Evolutionary conservation across 2,888 invertebrate genomes (phyloP).

Genomic region (Hyles lineata): DNA sequence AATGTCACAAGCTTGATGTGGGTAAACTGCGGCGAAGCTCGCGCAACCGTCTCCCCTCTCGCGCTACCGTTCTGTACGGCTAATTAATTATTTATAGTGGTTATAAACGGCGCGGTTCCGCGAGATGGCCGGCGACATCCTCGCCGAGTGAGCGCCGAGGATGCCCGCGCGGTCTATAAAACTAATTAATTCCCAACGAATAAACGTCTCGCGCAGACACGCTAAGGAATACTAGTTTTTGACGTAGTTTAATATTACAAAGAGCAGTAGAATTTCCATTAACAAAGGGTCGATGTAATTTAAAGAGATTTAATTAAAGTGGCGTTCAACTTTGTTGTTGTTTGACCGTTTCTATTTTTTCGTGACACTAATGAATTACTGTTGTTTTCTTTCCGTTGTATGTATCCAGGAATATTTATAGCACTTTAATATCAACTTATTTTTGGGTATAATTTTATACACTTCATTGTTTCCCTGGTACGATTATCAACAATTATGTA

Average conservation of each 20-base stretch:
- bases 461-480: too few species aligned
- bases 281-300: too few species aligned
- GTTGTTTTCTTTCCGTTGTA: too few species aligned
- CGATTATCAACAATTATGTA: too few species aligned
- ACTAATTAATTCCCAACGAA: conserved; percentile 57
- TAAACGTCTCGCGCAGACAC: conserved; percentile 40
- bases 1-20: conserved; percentile 76
- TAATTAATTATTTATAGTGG: conserved; percentile 79
- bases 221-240: conserved; percentile 38
- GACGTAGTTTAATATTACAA: conserved; percentile 40
- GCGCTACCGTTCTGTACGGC: conserved; percentile 46
- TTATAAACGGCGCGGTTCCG: conserved; percentile 54
- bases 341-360: too few species aligned
- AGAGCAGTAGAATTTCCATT: conserved; percentile 34
- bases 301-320: too few species aligned
- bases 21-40: conserved; percentile 61
- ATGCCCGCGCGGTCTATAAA: conserved; percentile 15
- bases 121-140: conserved; percentile 24
- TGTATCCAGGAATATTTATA: too few species aligned
- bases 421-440: too few species aligned
- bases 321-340: too few species aligned
- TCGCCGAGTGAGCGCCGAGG: conserved; percentile 33
- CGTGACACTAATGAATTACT: too few species aligned
- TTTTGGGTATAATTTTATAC: too few species aligned
- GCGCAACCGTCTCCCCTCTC: conserved; percentile 1